phyloP scores from a whole-genome alignment of 2,113 vertebrate genomes.

The Podarcis cretensis region DNA sequence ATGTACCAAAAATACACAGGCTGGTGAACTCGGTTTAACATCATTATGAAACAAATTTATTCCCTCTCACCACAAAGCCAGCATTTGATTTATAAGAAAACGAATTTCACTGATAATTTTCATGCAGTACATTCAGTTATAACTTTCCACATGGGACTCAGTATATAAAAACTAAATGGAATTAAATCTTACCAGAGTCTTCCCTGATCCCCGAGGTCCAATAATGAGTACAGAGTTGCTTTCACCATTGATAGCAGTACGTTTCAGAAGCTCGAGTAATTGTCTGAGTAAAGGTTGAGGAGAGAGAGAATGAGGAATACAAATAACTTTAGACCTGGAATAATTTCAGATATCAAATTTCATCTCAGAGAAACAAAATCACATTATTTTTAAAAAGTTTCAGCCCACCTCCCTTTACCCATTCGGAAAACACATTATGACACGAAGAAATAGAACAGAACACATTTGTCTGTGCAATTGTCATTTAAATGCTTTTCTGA shows the following conservation, averaged over 20 bases:
- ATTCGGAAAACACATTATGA: neutral
- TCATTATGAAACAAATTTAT: neutral
- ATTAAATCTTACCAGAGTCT: slow-evolving; percentile 82
- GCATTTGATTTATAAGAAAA: neutral
- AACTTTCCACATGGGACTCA: neutral
- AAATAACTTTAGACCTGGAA: neutral
- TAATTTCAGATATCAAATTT: neutral
- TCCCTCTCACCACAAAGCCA: neutral
- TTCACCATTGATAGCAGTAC: slow-evolving; percentile 89
- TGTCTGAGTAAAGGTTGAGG: slow-evolving; percentile 78
- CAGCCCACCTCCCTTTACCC: neutral
- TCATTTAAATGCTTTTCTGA: too few species aligned
- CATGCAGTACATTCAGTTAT: neutral
- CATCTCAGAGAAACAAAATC: neutral
- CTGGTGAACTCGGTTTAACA: neutral
- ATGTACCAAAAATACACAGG: neutral
- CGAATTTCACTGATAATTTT: neutral
- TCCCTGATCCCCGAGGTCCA: slow-evolving; percentile 91
- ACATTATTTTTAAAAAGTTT: neutral
- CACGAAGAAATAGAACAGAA: neutral
- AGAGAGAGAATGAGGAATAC: neutral
- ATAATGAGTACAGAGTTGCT: slow-evolving; percentile 95
- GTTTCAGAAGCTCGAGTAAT: slow-evolving; percentile 89
- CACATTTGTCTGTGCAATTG: too few species aligned
- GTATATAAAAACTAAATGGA: neutral